Base-by-base conservation (phyloP, 2,888 invertebrate species). In the Apantesis nais region DNA sequence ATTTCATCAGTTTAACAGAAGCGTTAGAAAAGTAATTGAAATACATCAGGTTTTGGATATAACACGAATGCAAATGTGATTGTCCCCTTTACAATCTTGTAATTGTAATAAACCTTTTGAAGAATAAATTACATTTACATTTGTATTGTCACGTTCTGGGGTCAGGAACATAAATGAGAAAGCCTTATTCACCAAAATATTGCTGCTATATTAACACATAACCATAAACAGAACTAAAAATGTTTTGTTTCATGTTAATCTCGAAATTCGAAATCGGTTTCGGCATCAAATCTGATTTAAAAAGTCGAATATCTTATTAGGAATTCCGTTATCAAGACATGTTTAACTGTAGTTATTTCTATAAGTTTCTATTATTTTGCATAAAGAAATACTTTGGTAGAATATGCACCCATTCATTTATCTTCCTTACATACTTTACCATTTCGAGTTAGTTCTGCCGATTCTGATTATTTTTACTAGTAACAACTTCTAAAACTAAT, bases 61-160 rank as follows among this genome's bases (percentile, higher is more conserved):
- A 55, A 25, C 14, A 55, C 14, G 25, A 55, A 55, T 25, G 55
- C 55, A 55, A 55, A 55, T 55, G 12, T 55, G 25, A 55, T 55
- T 55, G n/a, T 55, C 12, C 14, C 55, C 25, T n/a, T 55, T 55
- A 63, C 34, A 37, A 62, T 34, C 37, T 37, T 62, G 22, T 62
- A 37, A 62, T 34, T 37, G 37, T 34, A 62, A 62, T 29, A 19
- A 62, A 55, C 55, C 55, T 55, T 55, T 55, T 55, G 55, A 55
- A 25, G 55, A 25, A 25, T 25, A 55, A 55, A 55, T 55, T 55
- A 55, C 55, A 55, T 64, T 64, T 52, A 34, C 61, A 34, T 62
- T 2, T 62, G 37, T 62, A 34, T 62, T 62, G 61, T 34, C 37
- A 62, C 34, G 11, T 19, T 8, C 22, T 62, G 37, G 61, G 34